A percentile compares a stretch with the other conserved stretches of the same genome.
These are phyloP conservation scores for Sarcophaga variegata DNA, from an alignment of 2,888 invertebrate genomes.

Conservation along the genomic window DNA sequence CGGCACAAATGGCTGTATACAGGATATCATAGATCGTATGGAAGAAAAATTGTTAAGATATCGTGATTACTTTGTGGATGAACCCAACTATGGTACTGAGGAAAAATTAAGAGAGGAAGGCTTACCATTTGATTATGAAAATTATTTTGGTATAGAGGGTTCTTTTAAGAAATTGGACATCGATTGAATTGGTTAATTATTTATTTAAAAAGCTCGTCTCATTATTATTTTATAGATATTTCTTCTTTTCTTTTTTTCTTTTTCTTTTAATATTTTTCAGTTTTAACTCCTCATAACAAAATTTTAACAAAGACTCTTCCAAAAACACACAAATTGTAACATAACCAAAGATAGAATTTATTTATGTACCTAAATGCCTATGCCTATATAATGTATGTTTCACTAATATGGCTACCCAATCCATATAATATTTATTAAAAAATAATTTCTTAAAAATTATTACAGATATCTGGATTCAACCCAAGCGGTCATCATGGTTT, in stretches of 20 bases:
- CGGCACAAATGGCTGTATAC: conserved; percentile 83
- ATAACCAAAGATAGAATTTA: conserved; percentile 61
- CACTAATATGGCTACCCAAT: not conserved
- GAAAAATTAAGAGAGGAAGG: conserved; percentile 76
- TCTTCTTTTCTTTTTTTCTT: conserved; percentile 20
- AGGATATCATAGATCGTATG: conserved; percentile 78
- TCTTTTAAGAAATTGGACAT: conserved; percentile 80
- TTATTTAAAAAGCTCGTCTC: conserved; percentile 28
- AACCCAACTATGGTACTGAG: conserved; percentile 76
- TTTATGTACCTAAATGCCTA: conserved; percentile 5
- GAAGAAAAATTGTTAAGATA: conserved; percentile 75
- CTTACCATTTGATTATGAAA: conserved; percentile 71
- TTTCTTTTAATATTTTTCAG: conserved; percentile 32
- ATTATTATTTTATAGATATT: not conserved
- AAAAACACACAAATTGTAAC: conserved; percentile 27
- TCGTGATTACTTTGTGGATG: conserved; percentile 76
- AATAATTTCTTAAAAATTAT: conserved; percentile 7
- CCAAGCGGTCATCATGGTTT: conserved; percentile 54
- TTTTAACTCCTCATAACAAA: conserved; percentile 40
- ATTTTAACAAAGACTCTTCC: conserved; percentile 15
- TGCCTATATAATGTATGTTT: conserved; percentile 37
- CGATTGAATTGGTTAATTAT: conserved; percentile 73
- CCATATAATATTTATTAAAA: not conserved
- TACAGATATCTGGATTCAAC: conserved; percentile 53
- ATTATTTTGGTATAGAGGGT: conserved; percentile 79